Conservation (phyloP, 2,113 vertebrate genomes). For the Orthonyx spaldingii region DNA sequence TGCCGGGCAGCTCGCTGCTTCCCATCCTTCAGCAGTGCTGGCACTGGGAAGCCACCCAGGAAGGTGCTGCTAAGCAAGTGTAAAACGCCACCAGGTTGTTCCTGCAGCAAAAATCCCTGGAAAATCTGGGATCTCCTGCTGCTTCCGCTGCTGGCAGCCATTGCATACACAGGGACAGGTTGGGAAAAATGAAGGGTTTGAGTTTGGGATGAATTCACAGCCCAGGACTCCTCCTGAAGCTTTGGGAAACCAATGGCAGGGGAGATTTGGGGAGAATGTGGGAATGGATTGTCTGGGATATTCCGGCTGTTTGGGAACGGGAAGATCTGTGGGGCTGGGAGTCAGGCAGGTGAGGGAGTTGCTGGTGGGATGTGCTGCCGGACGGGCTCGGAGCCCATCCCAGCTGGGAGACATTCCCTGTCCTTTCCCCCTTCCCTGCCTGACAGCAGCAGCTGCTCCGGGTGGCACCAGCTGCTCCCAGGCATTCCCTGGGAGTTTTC, state of each 20-base stretch:
- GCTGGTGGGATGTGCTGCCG: neutral
- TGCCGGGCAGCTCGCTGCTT: neutral
- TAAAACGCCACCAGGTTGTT: neutral
- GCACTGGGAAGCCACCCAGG: neutral
- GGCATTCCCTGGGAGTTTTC: conserved; percentile 40
- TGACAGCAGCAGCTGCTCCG: conserved; percentile 55
- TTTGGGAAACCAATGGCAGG: neutral
- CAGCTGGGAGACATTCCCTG: conserved; percentile 8
- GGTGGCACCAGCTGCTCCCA: conserved; percentile 35
- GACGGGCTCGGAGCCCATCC: neutral
- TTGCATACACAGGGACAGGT: neutral
- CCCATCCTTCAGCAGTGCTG: neutral
- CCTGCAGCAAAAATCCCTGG: accelerated
- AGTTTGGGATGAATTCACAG: neutral
- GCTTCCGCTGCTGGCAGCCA: neutral
- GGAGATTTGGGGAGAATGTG: accelerated
- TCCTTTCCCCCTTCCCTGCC: neutral
- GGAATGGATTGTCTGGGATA: neutral
- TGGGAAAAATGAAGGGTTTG: neutral
- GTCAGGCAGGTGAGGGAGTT: neutral
- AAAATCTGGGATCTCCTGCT: neutral
- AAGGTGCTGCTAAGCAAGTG: neutral
- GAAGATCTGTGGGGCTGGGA: neutral
- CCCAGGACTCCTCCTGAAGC: neutral
- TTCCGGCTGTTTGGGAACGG: neutral